Base-by-base conservation (phyloP, 2,113 vertebrate species). In the Platycercus adscitus region DNA sequence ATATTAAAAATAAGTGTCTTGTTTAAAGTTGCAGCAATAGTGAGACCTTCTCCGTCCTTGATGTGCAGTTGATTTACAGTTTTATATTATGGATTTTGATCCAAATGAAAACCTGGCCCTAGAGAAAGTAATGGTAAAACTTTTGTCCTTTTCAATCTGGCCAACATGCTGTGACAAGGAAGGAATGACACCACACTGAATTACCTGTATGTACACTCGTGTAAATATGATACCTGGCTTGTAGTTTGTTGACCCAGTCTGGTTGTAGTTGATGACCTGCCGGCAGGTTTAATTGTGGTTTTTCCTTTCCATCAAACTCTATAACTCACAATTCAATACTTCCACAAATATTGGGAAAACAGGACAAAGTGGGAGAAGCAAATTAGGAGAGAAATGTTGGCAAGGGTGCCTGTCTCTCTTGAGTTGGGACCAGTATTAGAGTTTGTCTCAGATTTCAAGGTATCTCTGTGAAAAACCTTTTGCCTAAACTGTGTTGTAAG, bases 241-340 rank as follows among this genome's bases (percentile, higher is more conserved):
- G 76, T 44, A 81, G 78, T 72, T 94, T 95, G 75, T 73, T 92
- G 78, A 95, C 80, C 86, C 79, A 65, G 37, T 53, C 73, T 92
- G 77, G 52, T 44, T 91, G 69, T 81, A 89, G 69, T 49, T 92
- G 88, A 96, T 94, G 96, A 93, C 83, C 77, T 96, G 80, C 83
- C 0, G 5, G 86, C 76, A 83, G 73, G 47, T 89, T 95, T 92
- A 81, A 95, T 76, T 96, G 89, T 91, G 91, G 81, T 79, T 96
- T 97, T 86, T 76, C 44, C 61, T 96, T 93, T 93, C 88, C 94
- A 81, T 96, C 93, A 92, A 89, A 94, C 77, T 93, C 81, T 71
- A 65, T 93, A 96, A 88, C 88, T 95, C 93, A 95, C 43, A 84
- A 61, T 84, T 90, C 73, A 91, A 64, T 89, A 91, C 66, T 66